Percentiles rank a stretch among this genome's conserved stretches.
phyloP scores from a whole-genome alignment of 2,113 vertebrate species.

The Odontophorus gujanensis region DNA sequence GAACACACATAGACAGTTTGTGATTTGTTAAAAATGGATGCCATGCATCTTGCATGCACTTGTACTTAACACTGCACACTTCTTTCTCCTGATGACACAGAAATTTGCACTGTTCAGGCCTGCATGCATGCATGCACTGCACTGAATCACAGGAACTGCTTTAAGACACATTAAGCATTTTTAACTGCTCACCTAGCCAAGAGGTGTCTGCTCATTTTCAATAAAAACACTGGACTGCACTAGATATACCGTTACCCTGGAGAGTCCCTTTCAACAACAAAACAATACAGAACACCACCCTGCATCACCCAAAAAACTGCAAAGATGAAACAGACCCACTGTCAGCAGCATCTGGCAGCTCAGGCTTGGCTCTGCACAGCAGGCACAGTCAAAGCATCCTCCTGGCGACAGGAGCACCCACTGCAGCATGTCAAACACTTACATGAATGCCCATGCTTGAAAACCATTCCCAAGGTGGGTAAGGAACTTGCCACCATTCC shows the following conservation, averaged over 20 bases:
- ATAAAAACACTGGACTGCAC: not conserved
- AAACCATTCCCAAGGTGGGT: not conserved
- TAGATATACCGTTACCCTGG: not conserved
- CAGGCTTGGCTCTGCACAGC: not conserved
- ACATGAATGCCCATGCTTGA: not conserved
- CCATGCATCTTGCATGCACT: slow-evolving; percentile 11
- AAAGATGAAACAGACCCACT: not conserved
- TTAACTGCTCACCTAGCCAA: not conserved
- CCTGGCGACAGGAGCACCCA: not conserved
- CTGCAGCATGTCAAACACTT: not conserved
- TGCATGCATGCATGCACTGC: not conserved
- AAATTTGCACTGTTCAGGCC: slow-evolving; percentile 2
- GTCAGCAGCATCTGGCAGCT: not conserved
- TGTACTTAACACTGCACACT: not conserved
- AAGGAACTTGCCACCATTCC: not conserved
- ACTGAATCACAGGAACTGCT: not conserved
- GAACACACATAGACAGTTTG: not conserved
- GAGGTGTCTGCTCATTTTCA: not conserved
- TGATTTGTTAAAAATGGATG: slow-evolving; percentile 13
- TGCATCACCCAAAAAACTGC: not conserved
- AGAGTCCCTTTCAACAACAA: not conserved
- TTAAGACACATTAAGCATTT: not conserved
- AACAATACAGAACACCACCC: not conserved
- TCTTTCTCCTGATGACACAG: not conserved
- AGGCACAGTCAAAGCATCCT: not conserved